phyloP scores from a whole-genome alignment of 2,888 invertebrate genomes.

The Dasysyrphus tricinctus region DNA sequence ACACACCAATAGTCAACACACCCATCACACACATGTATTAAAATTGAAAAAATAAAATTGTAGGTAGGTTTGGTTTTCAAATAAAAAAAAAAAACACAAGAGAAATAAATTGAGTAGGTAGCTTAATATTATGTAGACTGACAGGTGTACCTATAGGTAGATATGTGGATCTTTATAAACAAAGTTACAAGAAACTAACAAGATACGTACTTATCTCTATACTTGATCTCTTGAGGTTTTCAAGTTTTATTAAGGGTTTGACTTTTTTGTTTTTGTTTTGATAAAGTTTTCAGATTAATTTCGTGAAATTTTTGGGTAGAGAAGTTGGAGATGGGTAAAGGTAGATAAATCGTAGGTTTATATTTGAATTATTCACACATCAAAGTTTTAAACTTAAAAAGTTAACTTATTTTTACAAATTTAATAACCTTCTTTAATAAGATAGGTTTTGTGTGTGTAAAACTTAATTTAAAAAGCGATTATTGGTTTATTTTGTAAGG shows the following conservation, averaged over 20 bases:
- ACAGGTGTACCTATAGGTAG: not conserved
- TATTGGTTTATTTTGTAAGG: no score
- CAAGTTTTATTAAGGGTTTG: not conserved
- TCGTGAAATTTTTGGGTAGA: conserved; percentile 7
- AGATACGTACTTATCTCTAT: not conserved
- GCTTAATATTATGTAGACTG: not conserved
- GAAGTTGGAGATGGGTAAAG: not conserved
- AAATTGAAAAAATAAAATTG: not conserved
- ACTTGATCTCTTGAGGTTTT: conserved; percentile 18
- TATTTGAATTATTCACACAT: not conserved
- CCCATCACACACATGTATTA: not conserved
- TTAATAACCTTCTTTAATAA: not conserved
- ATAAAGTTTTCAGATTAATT: conserved; percentile 30
- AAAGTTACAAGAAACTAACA: not conserved
- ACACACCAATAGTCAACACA: not conserved
- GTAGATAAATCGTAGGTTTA: not conserved
- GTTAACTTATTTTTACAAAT: not conserved
- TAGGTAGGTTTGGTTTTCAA: not conserved
- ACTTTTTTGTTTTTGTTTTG: conserved; percentile 6
- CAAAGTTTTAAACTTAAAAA: conserved; percentile 37
- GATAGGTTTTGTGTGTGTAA: not conserved
- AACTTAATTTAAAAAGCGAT: no score
- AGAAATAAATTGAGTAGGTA: conserved; percentile 11
- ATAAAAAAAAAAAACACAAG: not conserved
- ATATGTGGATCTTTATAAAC: not conserved